phyloP scores from a whole-genome alignment of 2,888 invertebrate genomes.

The Pyrgus malvae region DNA sequence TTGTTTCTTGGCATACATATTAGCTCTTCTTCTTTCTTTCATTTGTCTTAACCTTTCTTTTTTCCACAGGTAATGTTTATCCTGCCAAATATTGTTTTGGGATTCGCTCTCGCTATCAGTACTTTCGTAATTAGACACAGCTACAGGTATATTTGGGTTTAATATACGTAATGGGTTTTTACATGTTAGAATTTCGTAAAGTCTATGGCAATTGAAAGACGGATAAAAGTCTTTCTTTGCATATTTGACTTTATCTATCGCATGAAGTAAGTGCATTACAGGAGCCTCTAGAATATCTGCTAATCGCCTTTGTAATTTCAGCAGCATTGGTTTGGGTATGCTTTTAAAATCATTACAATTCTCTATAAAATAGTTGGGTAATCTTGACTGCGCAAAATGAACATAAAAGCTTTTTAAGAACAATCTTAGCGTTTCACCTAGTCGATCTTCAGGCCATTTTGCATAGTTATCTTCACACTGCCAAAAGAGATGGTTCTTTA shows the following conservation, averaged over 20 bases:
- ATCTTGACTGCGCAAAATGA: constrained; percentile 81
- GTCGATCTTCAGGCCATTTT: constrained; percentile 87
- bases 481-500: constrained; percentile 89
- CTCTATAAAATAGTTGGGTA: constrained; percentile 88
- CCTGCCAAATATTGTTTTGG: constrained; percentile 67
- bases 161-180: constrained; percentile 76
- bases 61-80: constrained; percentile 77
- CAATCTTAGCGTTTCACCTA: constrained; percentile 85
- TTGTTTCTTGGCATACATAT: constrained; percentile 52
- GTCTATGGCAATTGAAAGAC: constrained; percentile 78
- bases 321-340: constrained; percentile 83
- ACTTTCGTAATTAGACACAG: constrained; percentile 47
- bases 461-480: constrained; percentile 87
- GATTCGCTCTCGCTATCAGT: constrained; percentile 68
- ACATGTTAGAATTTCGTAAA: constrained; percentile 82
- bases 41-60: constrained; percentile 59
- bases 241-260: constrained; percentile 86
- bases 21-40: constrained; percentile 59
- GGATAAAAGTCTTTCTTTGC: constrained; percentile 84
- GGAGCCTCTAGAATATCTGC: constrained; percentile 87
- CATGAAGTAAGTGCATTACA: constrained; percentile 85
- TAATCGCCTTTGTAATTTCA: constrained; percentile 85
- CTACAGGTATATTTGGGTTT: constrained; percentile 65
- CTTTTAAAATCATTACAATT: constrained; percentile 88
- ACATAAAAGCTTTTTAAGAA: constrained; percentile 84